Base-by-base conservation (phyloP, 2,888 invertebrate species). In the Cecidostiba fungosa region DNA sequence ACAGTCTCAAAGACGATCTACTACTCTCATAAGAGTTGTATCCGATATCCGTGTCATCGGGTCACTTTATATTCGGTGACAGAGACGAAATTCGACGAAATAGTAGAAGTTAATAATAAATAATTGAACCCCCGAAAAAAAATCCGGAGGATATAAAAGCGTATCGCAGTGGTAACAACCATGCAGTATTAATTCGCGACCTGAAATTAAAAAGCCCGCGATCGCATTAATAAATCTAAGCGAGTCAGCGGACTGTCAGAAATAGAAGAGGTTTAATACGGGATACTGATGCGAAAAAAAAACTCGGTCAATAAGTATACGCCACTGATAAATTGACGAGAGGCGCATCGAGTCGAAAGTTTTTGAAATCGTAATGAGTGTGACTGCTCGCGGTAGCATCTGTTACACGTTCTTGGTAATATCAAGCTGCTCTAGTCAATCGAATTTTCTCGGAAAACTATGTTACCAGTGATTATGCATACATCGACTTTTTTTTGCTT, bases 131-230 rank as follows among this genome's bases (percentile, higher is more conserved):
- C 12, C 72, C 50, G 29, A 73, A 73, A n/a, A 14, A 69, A 69
- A n/a, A 39, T 5, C 8, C 3, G 19, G 39, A 43, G n/a, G 19
- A 59, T 36, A 77, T 16, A 70, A 39, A 26, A 70, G 79, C 8
- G 26, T 2, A 23, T 50, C 29, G n/a, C n/a, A 23, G 16, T 1
- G 23, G 47, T 10, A 50, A 50, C 79, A 32, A 70, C 50, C 32
- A 36, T 79, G 79, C 69, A 70, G 50, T 70, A 79, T 79, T 70
- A 6, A 79, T 70, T 32, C 62, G 73, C 81, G 81, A 81, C 81
- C 73, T 73, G 73, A 81, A 81, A 73, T 73, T 80, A 72, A 70
- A 70, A 26, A 2, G 39, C 36, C 62, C 36, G 19, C 16, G 1
- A 19, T 50, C 50, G 72, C 54, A 23, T 80, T 72, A 72, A 36